These are phyloP conservation scores for Zapornia atra DNA, from an alignment of 2,113 vertebrate genomes.

Conservation along the genomic window DNA sequence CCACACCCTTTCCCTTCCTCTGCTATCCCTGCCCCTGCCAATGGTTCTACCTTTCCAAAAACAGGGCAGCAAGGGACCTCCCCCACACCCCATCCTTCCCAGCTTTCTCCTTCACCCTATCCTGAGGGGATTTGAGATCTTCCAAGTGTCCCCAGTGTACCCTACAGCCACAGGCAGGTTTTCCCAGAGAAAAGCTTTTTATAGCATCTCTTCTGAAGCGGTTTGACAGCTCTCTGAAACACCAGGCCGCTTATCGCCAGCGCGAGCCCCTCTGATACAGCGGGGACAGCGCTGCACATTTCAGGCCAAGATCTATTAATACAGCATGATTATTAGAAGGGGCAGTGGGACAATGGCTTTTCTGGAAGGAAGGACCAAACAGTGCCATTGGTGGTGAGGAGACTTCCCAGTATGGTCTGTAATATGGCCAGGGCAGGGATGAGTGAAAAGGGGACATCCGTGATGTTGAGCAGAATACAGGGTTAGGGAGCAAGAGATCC, in stretches of 20 bases:
- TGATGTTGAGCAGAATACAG: not conserved
- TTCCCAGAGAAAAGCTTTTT: not conserved
- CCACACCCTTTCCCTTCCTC: not conserved
- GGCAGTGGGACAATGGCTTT: not conserved
- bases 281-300: not conserved
- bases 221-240: not conserved
- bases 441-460: not conserved
- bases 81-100: not conserved
- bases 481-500: not conserved
- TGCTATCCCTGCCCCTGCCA: not conserved
- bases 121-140: not conserved
- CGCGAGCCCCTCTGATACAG: not conserved
- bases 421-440: not conserved
- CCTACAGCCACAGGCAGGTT: not conserved
- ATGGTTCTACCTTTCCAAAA: not conserved
- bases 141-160: not conserved
- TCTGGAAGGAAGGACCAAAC: not conserved
- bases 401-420: not conserved
- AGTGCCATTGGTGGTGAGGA: not conserved
- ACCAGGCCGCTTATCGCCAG: not conserved
- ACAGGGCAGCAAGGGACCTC: fast-evolving
- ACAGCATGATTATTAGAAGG: not conserved
- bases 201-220: not conserved
- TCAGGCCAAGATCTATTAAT: not conserved
- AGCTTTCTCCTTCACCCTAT: not conserved